Percentiles rank a stretch among this genome's conserved stretches.
phyloP scores from a whole-genome alignment of 2,888 invertebrate genomes.

The Drosophila cracens region DNA sequence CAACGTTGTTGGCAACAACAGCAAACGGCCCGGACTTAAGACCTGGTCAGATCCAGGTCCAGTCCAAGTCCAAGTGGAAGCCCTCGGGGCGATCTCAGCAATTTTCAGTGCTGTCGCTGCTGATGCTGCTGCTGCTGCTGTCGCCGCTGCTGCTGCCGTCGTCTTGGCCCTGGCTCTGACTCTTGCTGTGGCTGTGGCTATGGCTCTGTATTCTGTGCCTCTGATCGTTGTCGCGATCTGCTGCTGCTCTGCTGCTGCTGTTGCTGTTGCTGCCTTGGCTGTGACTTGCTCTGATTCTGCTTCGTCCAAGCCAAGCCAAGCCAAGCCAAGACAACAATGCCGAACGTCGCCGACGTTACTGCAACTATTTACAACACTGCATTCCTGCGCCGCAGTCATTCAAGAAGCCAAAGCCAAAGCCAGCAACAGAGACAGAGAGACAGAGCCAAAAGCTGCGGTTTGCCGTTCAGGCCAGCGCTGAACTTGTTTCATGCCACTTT shows the following conservation, averaged over 20 bases:
- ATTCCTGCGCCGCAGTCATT: constrained; percentile 76
- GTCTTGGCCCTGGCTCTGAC: constrained; percentile 41
- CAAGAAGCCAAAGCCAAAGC: constrained; percentile 61
- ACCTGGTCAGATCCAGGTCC: constrained; percentile 61
- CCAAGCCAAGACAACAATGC: constrained; percentile 65
- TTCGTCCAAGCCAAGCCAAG: constrained; percentile 42
- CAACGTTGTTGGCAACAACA: constrained; percentile 63
- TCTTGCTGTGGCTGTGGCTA: constrained; percentile 28
- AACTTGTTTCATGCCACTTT: constrained; percentile 77
- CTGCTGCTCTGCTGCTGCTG: constrained; percentile 51
- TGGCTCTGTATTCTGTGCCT: constrained; percentile 41
- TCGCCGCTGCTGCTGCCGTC: constrained; percentile 28
- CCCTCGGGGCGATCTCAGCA: constrained; percentile 84
- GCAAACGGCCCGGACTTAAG: constrained; percentile 59
- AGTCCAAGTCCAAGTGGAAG: constrained; percentile 66
- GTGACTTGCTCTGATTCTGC: constrained; percentile 61
- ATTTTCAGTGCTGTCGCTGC: constrained; percentile 74
- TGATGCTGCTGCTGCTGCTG: constrained; percentile 49
- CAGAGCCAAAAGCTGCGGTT: constrained; percentile 20
- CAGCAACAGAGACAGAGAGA: constrained; percentile 23
- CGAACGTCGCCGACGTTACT: constrained; percentile 49
- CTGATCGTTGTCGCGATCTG: constrained; percentile 76
- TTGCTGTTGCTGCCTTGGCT: constrained; percentile 53
- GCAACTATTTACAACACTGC: constrained; percentile 76
- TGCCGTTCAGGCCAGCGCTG: constrained; percentile 40